These are phyloP conservation scores for Gambusia yucatana DNA, from an alignment of 2,797 vertebrate genomes.

Conservation along the genomic window DNA sequence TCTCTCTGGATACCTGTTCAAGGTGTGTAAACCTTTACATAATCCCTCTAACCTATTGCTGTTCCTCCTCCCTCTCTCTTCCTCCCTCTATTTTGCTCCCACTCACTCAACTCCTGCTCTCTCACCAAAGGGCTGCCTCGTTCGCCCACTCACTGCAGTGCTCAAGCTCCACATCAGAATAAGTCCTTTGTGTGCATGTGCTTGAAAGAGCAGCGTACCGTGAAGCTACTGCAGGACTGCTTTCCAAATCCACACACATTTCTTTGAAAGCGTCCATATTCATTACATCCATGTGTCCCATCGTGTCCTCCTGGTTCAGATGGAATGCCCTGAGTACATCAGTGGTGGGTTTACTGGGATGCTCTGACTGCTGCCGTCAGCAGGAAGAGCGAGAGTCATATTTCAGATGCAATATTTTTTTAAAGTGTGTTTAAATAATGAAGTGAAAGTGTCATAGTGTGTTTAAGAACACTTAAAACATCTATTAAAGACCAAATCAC, in stretches of 20 bases:
- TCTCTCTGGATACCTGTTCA: neutral
- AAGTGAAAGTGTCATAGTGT: neutral
- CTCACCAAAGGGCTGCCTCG: constrained; percentile 21
- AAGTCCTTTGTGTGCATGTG: constrained; percentile 4
- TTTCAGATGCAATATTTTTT: neutral
- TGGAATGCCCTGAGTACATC: neutral
- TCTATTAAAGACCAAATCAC: neutral
- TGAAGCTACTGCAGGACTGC: neutral
- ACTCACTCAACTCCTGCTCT: constrained; percentile 23
- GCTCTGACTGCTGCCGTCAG: neutral
- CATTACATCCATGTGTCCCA: neutral
- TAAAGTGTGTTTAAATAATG: neutral
- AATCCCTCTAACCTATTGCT: neutral
- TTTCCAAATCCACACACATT: neutral
- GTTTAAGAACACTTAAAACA: neutral
- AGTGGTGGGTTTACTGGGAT: neutral
- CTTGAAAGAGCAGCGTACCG: neutral
- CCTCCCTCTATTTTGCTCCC: constrained; percentile 4
- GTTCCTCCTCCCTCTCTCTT: neutral
- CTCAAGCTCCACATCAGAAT: constrained; percentile 6
- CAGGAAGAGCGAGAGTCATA: neutral
- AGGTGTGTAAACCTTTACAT: neutral
- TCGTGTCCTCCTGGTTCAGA: neutral
- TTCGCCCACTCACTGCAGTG: constrained; percentile 31
- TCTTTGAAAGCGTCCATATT: neutral